Evolutionary conservation across 2,888 invertebrate genomes (phyloP).

Genomic region (Deroplatys truncata): DNA sequence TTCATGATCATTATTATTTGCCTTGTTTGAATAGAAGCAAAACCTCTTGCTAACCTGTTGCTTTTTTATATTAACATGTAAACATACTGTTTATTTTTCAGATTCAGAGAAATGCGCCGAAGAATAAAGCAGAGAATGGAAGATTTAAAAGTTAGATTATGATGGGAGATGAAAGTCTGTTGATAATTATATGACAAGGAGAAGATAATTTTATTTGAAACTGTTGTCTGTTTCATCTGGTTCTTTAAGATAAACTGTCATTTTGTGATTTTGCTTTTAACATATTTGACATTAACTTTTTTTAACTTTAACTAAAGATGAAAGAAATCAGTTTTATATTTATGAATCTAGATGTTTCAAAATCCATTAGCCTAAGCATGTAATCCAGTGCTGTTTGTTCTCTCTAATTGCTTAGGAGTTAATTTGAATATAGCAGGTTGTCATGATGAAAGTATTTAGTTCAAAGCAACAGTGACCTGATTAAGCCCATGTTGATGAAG

Average conservation of each 20-base stretch:
- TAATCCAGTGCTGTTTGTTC: neutral
- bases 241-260: neutral
- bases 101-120: conserved; percentile 59
- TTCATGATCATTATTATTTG: no score
- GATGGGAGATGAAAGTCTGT: conserved; percentile 13
- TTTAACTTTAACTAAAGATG: neutral
- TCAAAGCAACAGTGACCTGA: neutral
- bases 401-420: neutral
- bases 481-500: neutral
- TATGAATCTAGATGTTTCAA: neutral
- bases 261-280: neutral
- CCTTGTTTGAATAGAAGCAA: no score
- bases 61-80: neutral
- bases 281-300: neutral
- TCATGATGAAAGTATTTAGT: neutral
- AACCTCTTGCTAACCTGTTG: neutral
- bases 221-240: neutral
- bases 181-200: neutral
- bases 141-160: conserved; percentile 63
- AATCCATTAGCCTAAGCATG: neutral
- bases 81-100: conserved; percentile 38
- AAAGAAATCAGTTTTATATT: neutral
- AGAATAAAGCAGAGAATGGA: conserved; percentile 65
- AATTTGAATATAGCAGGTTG: neutral
- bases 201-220: neutral